A percentile compares a stretch with the other conserved stretches of the same genome.
Conservation (phyloP, 2,797 vertebrate genomes). For the Muscicapa striata region DNA sequence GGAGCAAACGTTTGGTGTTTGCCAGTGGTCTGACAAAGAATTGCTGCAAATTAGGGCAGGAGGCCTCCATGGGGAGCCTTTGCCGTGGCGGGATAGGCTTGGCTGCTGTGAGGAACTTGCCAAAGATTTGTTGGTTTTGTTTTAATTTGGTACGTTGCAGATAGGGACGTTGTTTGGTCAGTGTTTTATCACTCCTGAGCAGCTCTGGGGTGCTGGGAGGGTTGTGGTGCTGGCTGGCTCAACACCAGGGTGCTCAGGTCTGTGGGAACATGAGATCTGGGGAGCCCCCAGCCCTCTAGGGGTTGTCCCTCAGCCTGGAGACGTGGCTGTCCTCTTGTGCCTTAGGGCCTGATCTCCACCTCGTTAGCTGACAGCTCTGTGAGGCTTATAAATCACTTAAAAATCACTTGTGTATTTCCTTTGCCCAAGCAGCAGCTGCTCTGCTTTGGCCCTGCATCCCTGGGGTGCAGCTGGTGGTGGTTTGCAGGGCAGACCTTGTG, state of each 20-base stretch:
- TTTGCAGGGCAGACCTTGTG: neutral
- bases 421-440: neutral
- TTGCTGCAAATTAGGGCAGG: conserved; percentile 61
- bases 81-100: neutral
- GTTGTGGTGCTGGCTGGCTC: neutral
- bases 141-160: neutral
- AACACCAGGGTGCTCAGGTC: neutral
- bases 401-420: neutral
- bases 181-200: neutral
- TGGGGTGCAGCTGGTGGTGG: neutral
- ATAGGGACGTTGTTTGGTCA: neutral
- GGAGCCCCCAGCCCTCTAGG: neutral
- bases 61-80: conserved; percentile 58
- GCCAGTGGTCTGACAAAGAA: conserved; percentile 50
- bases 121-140: conserved; percentile 32
- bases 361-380: neutral
- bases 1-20: conserved; percentile 59
- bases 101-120: neutral
- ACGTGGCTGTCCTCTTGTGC: neutral
- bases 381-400: neutral
- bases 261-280: neutral
- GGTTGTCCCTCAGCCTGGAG: neutral
- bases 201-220: neutral
- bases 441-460: neutral
- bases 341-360: neutral